Conservation (phyloP, 2,888 invertebrate genomes). For the Pandemis cinnamomeana region DNA sequence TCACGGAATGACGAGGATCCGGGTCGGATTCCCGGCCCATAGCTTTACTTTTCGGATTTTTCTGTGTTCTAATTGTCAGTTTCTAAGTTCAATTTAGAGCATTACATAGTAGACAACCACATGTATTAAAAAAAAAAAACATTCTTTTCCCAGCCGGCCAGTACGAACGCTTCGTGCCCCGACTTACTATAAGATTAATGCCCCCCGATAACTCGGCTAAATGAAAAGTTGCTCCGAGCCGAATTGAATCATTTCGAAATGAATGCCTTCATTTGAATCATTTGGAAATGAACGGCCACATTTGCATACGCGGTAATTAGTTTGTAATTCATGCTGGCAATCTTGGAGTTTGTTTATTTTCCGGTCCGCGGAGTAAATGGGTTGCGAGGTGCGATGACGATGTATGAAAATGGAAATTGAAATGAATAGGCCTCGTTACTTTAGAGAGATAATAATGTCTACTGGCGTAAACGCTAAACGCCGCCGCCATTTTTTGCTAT, state of each 20-base stretch:
- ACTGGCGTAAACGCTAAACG: no score
- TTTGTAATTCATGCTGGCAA: conserved; percentile 61
- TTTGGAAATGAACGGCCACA: conserved; percentile 67
- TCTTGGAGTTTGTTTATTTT: conserved; percentile 59
- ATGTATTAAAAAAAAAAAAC: no score
- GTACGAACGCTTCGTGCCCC: conserved; percentile 50
- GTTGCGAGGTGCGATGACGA: conserved; percentile 22
- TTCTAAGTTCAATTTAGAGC: no score
- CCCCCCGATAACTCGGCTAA: conserved; percentile 64
- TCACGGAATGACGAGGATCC: no score
- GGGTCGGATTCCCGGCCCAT: no score
- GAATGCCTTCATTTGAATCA: conserved; percentile 68
- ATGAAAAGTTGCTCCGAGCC: conserved; percentile 66
- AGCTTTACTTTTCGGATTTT: no score
- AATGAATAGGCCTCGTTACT: not conserved
- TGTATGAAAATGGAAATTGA: conserved; percentile 17
- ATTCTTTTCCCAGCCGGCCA: conserved; percentile 21
- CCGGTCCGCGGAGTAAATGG: conserved; percentile 51
- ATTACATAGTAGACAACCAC: no score
- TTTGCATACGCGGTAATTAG: conserved; percentile 78
- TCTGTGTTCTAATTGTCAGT: no score
- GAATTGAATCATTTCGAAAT: conserved; percentile 79
- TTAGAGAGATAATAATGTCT: not conserved
- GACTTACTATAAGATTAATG: conserved; percentile 63
- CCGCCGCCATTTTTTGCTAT: no score